Percentiles rank a stretch among this genome's conserved stretches.
Conservation (phyloP, 2,797 vertebrate species). For the Galaxias olidus region DNA sequence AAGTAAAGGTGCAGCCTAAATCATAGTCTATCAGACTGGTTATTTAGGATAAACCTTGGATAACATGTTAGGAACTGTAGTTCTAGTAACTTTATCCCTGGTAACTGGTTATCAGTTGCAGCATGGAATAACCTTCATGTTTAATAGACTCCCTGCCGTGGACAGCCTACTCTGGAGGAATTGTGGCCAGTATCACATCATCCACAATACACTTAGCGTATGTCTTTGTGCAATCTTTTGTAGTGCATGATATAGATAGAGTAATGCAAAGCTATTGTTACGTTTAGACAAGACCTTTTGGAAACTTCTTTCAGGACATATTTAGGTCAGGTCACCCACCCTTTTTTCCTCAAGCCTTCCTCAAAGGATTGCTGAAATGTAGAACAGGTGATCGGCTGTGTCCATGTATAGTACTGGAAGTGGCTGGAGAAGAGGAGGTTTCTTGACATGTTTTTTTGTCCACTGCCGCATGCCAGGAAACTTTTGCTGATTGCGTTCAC, state of each 20-base stretch:
- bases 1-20: too few species aligned
- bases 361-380: constrained; percentile 42
- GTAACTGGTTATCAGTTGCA: too few species aligned
- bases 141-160: too few species aligned
- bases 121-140: too few species aligned
- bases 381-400: constrained; percentile 7
- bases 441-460: background rate
- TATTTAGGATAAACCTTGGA: too few species aligned
- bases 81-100: too few species aligned
- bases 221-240: background rate
- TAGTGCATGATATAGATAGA: constrained; percentile 3
- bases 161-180: too few species aligned
- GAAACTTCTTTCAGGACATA: background rate
- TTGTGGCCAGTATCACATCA: too few species aligned
- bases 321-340: background rate
- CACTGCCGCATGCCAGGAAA: background rate
- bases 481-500: background rate
- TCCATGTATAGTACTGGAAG: background rate
- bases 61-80: too few species aligned
- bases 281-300: background rate
- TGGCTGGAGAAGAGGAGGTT: background rate
- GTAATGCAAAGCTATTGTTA: constrained; percentile 11
- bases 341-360: background rate
- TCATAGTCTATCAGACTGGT: too few species aligned
- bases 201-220: too few species aligned